phyloP scores from a whole-genome alignment of 2,797 vertebrate genomes.

The Odontamblyopus lacepedii region DNA sequence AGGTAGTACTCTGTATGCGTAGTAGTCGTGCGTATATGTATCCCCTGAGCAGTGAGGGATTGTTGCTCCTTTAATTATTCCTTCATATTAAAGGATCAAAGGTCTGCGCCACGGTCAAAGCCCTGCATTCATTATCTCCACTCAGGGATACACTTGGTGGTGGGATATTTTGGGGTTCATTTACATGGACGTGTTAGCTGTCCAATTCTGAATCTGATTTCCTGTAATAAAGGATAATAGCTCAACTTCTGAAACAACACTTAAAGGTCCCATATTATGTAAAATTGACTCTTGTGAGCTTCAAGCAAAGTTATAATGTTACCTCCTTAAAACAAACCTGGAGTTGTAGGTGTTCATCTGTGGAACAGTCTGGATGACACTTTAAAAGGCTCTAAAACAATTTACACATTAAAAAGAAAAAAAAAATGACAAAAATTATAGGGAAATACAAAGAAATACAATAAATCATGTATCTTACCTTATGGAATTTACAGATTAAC shows the following conservation, averaged over 20 bases:
- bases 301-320: too few relatives aligned
- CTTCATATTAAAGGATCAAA: conserved; percentile 84
- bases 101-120: conserved; percentile 69
- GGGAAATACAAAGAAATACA: too few relatives aligned
- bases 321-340: too few relatives aligned
- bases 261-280: background rate
- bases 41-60: conserved; percentile 71
- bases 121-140: conserved; percentile 68
- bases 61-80: conserved; percentile 84
- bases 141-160: background rate
- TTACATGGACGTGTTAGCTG: conserved; percentile 26
- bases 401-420: too few relatives aligned
- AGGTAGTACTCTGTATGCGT: conserved; percentile 35
- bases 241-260: conserved; percentile 25
- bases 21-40: conserved; percentile 63
- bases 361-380: too few relatives aligned
- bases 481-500: too few relatives aligned
- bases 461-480: too few relatives aligned
- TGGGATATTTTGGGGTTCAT: conserved; percentile 6
- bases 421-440: too few relatives aligned
- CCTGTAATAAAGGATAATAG: conserved; percentile 41
- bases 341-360: too few relatives aligned
- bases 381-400: too few relatives aligned
- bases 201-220: conserved; percentile 35
- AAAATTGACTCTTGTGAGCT: too few relatives aligned